These are phyloP conservation scores for Cryptus viduatorius DNA, from an alignment of 2,888 invertebrate species.

Conservation along the genomic window DNA sequence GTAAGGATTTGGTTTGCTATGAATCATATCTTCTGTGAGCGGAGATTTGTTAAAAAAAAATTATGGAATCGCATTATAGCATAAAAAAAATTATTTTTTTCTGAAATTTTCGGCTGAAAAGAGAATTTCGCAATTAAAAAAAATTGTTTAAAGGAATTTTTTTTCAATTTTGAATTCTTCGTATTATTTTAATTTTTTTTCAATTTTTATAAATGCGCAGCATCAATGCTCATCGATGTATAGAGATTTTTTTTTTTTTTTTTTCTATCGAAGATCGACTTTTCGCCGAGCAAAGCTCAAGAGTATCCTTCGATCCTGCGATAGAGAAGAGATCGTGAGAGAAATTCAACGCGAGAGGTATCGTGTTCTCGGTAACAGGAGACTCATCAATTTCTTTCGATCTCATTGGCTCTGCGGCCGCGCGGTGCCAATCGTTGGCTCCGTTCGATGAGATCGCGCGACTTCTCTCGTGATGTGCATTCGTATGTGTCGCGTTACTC, in stretches of 20 bases:
- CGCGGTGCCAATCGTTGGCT: conserved; percentile 37
- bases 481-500: conserved; percentile 24
- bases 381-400: conserved; percentile 62
- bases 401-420: conserved; percentile 33
- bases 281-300: not conserved
- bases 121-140: not conserved
- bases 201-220: no score
- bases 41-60: not conserved
- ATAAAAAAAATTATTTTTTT: no score
- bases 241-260: no score
- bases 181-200: no score
- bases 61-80: no score
- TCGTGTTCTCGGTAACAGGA: conserved; percentile 61
- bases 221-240: no score
- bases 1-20: not conserved
- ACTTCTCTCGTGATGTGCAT: conserved; percentile 23
- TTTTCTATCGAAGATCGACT: not conserved
- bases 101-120: not conserved
- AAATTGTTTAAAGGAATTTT: not conserved
- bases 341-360: conserved; percentile 58
- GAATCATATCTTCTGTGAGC: no score
- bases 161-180: not conserved
- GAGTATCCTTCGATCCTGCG: not conserved
- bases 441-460: conserved; percentile 28
- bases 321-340: conserved; percentile 32